phyloP scores from a whole-genome alignment of 1,140 invertebrate genomes.

The Eriosoma lanigerum region DNA sequence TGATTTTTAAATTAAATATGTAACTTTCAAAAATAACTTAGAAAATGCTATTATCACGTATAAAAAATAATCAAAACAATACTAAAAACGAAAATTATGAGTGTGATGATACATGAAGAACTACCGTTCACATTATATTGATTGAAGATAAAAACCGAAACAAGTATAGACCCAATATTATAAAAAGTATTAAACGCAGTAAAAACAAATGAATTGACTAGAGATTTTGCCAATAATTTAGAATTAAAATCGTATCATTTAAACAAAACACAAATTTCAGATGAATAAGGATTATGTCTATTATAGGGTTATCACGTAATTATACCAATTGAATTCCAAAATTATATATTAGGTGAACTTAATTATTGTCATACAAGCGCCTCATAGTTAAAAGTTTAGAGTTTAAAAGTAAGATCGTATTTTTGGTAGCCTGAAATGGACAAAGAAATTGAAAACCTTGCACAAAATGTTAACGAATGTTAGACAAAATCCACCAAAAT shows the following conservation, averaged over 20 bases:
- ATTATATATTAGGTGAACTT: slow-evolving; percentile 47
- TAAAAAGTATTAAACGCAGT: too few species aligned
- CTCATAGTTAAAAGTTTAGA: slow-evolving; percentile 52
- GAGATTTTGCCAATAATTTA: too few species aligned
- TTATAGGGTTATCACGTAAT: slow-evolving; percentile 55
- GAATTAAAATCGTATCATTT: too few species aligned
- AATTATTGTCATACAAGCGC: slow-evolving; percentile 52
- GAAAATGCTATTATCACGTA: too few species aligned
- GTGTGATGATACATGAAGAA: too few species aligned
- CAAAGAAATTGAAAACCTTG: slow-evolving; percentile 58
- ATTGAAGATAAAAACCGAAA: too few species aligned
- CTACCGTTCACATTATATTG: too few species aligned
- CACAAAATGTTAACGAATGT: slow-evolving; percentile 33
- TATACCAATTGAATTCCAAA: slow-evolving; percentile 53
- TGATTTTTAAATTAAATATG: slow-evolving; percentile 51
- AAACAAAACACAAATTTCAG: not conserved
- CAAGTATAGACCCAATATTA: too few species aligned
- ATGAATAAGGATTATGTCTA: slow-evolving; percentile 49
- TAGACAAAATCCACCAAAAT: not conserved
- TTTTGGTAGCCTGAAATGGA: slow-evolving; percentile 60
- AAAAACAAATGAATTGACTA: too few species aligned
- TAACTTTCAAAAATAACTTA: too few species aligned
- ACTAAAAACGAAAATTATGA: too few species aligned
- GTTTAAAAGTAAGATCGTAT: slow-evolving; percentile 35
- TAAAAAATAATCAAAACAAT: too few species aligned